Evolutionary conservation across 2,797 vertebrate species (phyloP).

Genomic region (Sibirionetta formosa): DNA sequence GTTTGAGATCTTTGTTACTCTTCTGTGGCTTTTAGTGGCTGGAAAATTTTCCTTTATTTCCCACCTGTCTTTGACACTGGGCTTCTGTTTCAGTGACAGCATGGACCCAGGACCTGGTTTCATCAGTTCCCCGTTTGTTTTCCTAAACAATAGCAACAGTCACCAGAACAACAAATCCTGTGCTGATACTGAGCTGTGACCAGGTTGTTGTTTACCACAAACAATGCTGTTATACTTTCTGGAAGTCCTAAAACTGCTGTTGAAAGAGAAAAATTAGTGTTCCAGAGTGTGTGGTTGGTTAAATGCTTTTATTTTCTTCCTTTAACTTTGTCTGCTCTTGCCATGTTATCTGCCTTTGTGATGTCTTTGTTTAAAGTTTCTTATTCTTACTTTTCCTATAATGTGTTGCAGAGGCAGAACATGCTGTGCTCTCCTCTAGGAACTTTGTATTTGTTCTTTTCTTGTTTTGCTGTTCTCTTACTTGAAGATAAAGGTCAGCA

Average conservation of each 20-base stretch:
- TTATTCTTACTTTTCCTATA: not conserved
- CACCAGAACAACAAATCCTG: not conserved
- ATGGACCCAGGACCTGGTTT: not conserved
- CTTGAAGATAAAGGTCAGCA: conserved; percentile 56
- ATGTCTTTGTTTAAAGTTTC: conserved; percentile 25
- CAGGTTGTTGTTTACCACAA: not conserved
- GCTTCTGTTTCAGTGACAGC: not conserved
- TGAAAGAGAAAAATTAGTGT: not conserved
- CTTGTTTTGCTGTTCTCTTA: conserved; percentile 25
- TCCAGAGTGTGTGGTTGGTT: not conserved
- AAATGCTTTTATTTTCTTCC: not conserved
- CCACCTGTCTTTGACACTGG: not conserved
- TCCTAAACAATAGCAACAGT: not conserved
- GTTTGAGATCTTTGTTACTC: not conserved
- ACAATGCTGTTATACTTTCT: not conserved
- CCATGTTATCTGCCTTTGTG: not conserved
- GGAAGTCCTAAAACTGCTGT: not conserved
- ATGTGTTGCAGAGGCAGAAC: not conserved
- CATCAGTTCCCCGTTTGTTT: not conserved
- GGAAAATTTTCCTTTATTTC: not conserved
- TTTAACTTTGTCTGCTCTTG: not conserved
- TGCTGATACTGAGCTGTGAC: not conserved
- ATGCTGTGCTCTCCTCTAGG: conserved; percentile 12
- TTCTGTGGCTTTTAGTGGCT: not conserved
- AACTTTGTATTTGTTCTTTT: conserved; percentile 32